Conservation (phyloP, 2,797 vertebrate species). For the Dallia pectoralis region DNA sequence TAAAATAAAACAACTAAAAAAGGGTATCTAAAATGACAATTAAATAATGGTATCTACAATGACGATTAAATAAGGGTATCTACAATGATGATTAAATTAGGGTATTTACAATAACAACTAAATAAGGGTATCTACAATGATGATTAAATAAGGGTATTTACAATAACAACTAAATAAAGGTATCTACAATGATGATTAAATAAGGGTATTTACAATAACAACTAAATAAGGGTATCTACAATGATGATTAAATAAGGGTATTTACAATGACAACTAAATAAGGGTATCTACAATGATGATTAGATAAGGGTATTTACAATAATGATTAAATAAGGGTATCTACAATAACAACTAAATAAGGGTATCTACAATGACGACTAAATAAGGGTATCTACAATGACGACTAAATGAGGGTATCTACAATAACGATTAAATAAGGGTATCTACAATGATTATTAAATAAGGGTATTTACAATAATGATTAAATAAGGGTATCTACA, state of each 20-base stretch:
- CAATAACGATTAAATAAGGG: slow-evolving; percentile 20
- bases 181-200: neutral
- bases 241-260: slow-evolving; percentile 13
- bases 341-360: slow-evolving; percentile 3
- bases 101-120: no score
- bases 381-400: slow-evolving; percentile 9
- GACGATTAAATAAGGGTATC: slow-evolving; percentile 15
- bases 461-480: slow-evolving; percentile 6
- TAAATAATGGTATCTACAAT: slow-evolving; percentile 9
- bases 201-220: slow-evolving; percentile 6
- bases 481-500: slow-evolving; percentile 12
- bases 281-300: slow-evolving; percentile 3
- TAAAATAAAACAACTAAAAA: neutral
- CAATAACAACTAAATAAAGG: slow-evolving; percentile 12
- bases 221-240: slow-evolving; percentile 11
- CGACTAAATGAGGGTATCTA: no score
- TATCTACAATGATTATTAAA: neutral
- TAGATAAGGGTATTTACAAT: no score
- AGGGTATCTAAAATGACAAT: no score
- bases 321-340: slow-evolving; percentile 16
- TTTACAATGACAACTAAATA: slow-evolving; percentile 1
- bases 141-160: slow-evolving; percentile 13
- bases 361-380: slow-evolving; percentile 4
- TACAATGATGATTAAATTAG: no score
- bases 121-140: slow-evolving; percentile 9